These are phyloP conservation scores for Dioctria rufipes DNA, from an alignment of 2,888 invertebrate species.

Conservation along the genomic window DNA sequence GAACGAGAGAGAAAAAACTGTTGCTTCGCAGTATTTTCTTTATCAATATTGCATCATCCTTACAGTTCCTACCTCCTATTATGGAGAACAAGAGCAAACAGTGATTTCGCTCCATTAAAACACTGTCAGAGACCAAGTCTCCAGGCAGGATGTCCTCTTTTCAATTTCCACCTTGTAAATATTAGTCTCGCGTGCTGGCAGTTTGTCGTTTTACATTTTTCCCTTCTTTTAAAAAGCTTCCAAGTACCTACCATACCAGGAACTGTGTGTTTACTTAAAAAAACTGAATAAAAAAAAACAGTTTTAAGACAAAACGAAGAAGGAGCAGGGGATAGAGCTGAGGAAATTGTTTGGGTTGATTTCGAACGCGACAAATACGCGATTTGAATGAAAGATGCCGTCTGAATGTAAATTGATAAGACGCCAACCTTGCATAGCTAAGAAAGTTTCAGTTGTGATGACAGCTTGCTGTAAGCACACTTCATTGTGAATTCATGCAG, in stretches of 20 bases:
- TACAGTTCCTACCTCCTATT: too few relatives aligned
- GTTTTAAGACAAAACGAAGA: neutral
- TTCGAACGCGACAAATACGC: conserved; percentile 36
- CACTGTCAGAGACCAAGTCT: too few relatives aligned
- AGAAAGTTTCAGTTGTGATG: neutral
- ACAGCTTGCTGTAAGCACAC: neutral
- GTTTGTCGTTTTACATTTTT: conserved; percentile 37
- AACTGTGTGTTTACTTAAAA: conserved; percentile 11
- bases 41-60: too few relatives aligned
- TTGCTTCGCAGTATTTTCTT: too few relatives aligned
- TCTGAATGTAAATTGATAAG: conserved; percentile 40
- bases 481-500: conserved; percentile 37
- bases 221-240: neutral
- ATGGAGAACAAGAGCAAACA: too few relatives aligned
- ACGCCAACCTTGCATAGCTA: conserved; percentile 1
- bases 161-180: conserved; percentile 45
- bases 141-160: conserved; percentile 4
- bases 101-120: too few relatives aligned
- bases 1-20: too few relatives aligned
- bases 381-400: conserved; percentile 19
- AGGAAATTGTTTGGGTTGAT: conserved; percentile 35
- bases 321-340: neutral
- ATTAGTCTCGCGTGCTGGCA: conserved; percentile 31
- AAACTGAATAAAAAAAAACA: neutral
- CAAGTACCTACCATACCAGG: neutral